These are phyloP conservation scores for Acanthochromis polyacanthus DNA, from an alignment of 2,113 vertebrate species.

Conservation along the genomic window DNA sequence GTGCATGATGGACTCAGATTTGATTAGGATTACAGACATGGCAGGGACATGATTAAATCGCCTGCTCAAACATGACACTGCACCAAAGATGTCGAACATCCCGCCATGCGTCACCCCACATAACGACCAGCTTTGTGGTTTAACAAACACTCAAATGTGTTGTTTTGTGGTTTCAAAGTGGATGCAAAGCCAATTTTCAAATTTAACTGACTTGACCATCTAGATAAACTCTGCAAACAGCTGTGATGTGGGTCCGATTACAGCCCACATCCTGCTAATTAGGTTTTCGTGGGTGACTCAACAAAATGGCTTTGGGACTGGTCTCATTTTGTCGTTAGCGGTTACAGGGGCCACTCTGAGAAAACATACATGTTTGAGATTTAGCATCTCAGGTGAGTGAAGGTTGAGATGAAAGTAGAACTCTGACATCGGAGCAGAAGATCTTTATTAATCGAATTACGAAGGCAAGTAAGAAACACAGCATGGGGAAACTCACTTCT, in stretches of 20 bases:
- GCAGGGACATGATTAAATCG: neutral
- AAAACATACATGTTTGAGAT: neutral
- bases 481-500: neutral
- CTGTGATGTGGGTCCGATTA: constrained; percentile 28
- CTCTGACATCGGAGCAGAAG: neutral
- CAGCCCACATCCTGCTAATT: constrained; percentile 8
- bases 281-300: constrained; percentile 5
- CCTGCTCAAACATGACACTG: constrained; percentile 5
- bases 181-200: constrained; percentile 7
- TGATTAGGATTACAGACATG: neutral
- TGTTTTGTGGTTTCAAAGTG: constrained; percentile 32
- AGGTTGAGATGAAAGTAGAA: neutral
- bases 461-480: no score
- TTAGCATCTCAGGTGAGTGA: neutral
- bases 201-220: constrained; percentile 24
- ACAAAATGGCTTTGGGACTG: constrained; percentile 1
- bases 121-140: constrained; percentile 6
- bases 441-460: neutral
- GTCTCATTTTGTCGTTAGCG: constrained; percentile 17
- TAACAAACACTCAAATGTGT: neutral
- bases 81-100: neutral
- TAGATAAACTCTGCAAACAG: constrained; percentile 24
- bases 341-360: constrained; percentile 8
- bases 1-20: neutral
- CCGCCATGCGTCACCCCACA: neutral